A percentile compares a stretch with the other conserved stretches of the same genome.
Evolutionary conservation across 1,140 invertebrate genomes (phyloP).

Genomic region (Diabrotica undecimpunctata): DNA sequence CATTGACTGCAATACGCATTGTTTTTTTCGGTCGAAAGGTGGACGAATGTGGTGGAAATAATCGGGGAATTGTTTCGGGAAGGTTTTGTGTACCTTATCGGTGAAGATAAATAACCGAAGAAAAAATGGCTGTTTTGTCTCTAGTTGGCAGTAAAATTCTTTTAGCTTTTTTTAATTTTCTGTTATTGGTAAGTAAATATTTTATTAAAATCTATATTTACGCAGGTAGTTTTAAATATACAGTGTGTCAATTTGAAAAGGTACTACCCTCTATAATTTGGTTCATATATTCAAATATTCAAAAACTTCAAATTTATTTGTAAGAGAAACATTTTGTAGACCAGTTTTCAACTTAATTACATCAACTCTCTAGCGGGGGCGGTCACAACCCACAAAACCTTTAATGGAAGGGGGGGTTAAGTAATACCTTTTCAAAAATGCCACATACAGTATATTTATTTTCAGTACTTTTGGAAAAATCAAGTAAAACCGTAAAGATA

Average conservation of each 20-base stretch:
- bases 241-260: too few species aligned
- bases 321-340: background rate
- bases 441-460: too few species aligned
- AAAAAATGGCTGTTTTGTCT: conserved; percentile 35
- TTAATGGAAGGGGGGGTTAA: too few species aligned
- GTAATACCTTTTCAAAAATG: too few species aligned
- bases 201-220: background rate
- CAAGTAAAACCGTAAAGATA: too few species aligned
- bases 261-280: background rate
- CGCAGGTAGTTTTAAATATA: background rate
- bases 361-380: background rate
- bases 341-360: background rate
- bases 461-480: too few species aligned
- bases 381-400: too few species aligned
- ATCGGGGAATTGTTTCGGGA: background rate
- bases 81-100: background rate
- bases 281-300: background rate
- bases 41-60: background rate
- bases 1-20: background rate
- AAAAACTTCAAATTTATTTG: conserved; percentile 6
- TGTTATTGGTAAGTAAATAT: conserved; percentile 20
- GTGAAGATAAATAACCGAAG: background rate
- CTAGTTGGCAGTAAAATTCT: conserved; percentile 40
- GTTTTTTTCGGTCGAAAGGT: conserved; percentile 7
- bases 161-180: conserved; percentile 34